Percentiles rank a stretch among this genome's conserved stretches.
These are phyloP conservation scores for Portevinia maculata DNA, from an alignment of 2,888 invertebrate species.

Conservation along the genomic window DNA sequence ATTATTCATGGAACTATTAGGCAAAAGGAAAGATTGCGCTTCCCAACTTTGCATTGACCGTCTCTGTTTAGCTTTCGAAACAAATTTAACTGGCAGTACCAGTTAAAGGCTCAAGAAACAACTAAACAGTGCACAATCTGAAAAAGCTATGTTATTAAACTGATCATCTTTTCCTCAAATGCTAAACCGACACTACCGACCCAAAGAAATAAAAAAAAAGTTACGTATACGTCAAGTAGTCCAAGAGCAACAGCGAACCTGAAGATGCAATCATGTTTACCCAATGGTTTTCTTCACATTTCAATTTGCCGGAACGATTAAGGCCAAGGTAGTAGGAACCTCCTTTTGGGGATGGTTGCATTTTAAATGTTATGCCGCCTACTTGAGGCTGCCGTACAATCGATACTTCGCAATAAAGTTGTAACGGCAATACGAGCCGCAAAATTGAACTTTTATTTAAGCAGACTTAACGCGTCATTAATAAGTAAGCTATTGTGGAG, in stretches of 20 bases:
- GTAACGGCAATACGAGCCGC: too few relatives aligned
- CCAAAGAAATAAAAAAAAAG: slow-evolving; percentile 35
- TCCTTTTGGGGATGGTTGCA: slow-evolving; percentile 9
- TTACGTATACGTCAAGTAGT: slow-evolving; percentile 63
- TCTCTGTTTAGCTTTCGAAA: slow-evolving; percentile 36
- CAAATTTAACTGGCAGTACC: slow-evolving; percentile 16
- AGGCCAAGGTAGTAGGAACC: slow-evolving; percentile 18
- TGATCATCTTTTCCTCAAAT: slow-evolving; percentile 60
- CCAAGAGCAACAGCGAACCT: slow-evolving; percentile 52
- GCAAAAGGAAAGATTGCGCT: not conserved
- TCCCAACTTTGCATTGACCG: not conserved
- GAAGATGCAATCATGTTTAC: slow-evolving; percentile 46
- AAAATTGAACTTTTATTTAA: too few relatives aligned
- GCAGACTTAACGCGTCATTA: too few relatives aligned
- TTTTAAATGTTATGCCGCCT: not conserved
- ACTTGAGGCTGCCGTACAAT: not conserved
- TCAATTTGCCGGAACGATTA: slow-evolving; percentile 33
- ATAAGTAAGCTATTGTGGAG: too few relatives aligned
- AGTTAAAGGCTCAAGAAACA: slow-evolving; percentile 60
- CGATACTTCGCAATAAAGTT: too few relatives aligned
- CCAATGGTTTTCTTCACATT: slow-evolving; percentile 40
- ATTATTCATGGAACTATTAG: not conserved
- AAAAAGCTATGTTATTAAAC: slow-evolving; percentile 34
- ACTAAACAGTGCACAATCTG: slow-evolving; percentile 27
- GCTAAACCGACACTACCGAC: slow-evolving; percentile 33